phyloP scores from a whole-genome alignment of 2,888 invertebrate species.

The Athalia rosae region DNA sequence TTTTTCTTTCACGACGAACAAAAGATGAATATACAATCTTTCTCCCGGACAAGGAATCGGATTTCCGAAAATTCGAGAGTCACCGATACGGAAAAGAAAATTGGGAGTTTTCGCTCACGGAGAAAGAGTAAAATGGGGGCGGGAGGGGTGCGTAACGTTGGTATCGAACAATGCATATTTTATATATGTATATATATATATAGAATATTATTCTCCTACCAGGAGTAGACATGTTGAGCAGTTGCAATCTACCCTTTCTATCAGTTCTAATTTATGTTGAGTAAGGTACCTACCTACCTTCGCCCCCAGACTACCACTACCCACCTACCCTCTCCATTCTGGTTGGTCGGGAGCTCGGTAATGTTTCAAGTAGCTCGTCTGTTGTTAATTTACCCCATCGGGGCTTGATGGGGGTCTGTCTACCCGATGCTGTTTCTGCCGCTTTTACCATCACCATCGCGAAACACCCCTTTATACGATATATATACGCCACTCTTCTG shows the following conservation, averaged over 20 bases:
- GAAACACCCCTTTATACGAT: too few species aligned
- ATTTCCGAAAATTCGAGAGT: too few species aligned
- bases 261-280: slow-evolving; percentile 72
- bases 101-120: too few species aligned
- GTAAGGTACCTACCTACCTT: slow-evolving; percentile 61
- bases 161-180: not conserved
- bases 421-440: slow-evolving; percentile 60
- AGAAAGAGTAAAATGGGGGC: too few species aligned
- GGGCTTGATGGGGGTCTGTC: slow-evolving; percentile 69
- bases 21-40: too few species aligned
- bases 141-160: not conserved
- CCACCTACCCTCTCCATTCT: slow-evolving; percentile 49
- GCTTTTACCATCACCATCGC: slow-evolving; percentile 19
- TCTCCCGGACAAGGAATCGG: too few species aligned
- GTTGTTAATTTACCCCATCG: slow-evolving; percentile 70
- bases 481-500: slow-evolving; percentile 53
- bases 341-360: slow-evolving; percentile 62
- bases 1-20: too few species aligned
- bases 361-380: slow-evolving; percentile 73
- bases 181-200: not conserved
- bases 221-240: slow-evolving; percentile 62
- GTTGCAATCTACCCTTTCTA: slow-evolving; percentile 72
- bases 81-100: too few species aligned
- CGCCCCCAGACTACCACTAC: slow-evolving; percentile 58
- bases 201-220: slow-evolving; percentile 13